phyloP scores from a whole-genome alignment of 2,113 vertebrate genomes.

The Xenus cinereus region DNA sequence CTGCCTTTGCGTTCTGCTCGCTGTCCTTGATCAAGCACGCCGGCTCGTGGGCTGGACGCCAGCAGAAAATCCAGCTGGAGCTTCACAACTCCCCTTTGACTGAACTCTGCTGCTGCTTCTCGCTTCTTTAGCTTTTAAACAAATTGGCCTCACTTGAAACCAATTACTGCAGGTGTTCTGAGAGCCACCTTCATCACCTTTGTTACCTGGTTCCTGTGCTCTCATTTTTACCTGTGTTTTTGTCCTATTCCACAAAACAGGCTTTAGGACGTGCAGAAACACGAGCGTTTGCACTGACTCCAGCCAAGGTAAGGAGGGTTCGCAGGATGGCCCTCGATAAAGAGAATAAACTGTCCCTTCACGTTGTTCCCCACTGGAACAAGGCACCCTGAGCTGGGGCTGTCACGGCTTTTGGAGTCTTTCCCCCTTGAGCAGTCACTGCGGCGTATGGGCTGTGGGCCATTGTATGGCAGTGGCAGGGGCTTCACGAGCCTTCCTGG shows the following conservation, averaged over 20 bases:
- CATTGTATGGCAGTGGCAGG: neutral
- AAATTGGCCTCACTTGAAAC: neutral
- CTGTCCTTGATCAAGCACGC: neutral
- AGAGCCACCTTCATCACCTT: neutral
- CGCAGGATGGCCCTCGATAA: neutral
- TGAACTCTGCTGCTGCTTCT: neutral
- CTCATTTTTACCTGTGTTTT: neutral
- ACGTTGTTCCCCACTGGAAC: neutral
- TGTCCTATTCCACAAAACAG: neutral
- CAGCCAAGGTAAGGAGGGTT: neutral
- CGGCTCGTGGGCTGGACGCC: rapidly evolving
- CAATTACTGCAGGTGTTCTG: neutral
- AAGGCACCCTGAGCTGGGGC: neutral
- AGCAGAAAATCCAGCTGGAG: neutral
- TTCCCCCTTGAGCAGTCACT: neutral
- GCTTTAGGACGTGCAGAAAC: neutral
- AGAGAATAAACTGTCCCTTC: neutral
- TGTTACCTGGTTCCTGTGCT: neutral
- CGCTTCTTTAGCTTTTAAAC: neutral
- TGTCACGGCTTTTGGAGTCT: neutral
- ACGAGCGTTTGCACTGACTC: neutral
- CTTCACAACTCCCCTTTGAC: neutral
- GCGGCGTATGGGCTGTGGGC: rapidly evolving
- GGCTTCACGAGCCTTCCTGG: neutral
- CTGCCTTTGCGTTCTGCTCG: rapidly evolving